Evolutionary conservation across 2,888 invertebrate genomes (phyloP).

Genomic region (Cantharis lateralis): DNA sequence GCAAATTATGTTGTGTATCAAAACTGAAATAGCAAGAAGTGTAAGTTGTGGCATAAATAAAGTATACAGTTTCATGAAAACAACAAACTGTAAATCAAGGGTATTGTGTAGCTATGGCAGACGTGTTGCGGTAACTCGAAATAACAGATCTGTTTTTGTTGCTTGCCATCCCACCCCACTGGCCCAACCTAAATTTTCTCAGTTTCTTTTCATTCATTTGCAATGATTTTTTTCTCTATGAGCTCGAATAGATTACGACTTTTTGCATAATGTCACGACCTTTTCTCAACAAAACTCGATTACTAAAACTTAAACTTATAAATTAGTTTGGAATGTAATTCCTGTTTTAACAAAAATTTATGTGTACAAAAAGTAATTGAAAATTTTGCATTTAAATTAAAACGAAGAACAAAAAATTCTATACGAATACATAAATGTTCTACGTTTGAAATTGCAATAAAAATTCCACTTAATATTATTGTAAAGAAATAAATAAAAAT

Average conservation of each 20-base stretch:
- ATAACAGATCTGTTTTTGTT: conserved; percentile 17
- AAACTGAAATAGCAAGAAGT: conserved; percentile 16
- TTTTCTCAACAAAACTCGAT: not conserved
- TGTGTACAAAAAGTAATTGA: not conserved
- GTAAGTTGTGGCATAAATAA: conserved; percentile 18
- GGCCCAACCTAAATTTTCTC: conserved; percentile 17
- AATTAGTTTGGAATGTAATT: not conserved
- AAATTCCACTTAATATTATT: too few species aligned
- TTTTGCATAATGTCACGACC: conserved; percentile 8
- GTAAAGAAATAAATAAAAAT: too few species aligned
- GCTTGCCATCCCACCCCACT: conserved; percentile 4
- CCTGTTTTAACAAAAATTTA: not conserved
- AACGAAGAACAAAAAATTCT: not conserved
- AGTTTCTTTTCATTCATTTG: conserved; percentile 10
- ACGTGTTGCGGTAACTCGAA: conserved; percentile 19
- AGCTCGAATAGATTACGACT: conserved; percentile 9
- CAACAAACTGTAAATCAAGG: conserved; percentile 23
- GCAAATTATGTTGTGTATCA: conserved; percentile 8
- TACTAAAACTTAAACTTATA: not conserved
- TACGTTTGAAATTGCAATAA: not conserved
- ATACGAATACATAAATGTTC: not conserved
- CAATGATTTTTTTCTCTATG: conserved; percentile 1
- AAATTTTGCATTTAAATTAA: not conserved
- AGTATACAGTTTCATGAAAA: conserved; percentile 18
- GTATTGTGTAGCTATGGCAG: conserved; percentile 14